Base-by-base conservation (phyloP, 2,113 vertebrate genomes). In the Zapus hudsonius region DNA sequence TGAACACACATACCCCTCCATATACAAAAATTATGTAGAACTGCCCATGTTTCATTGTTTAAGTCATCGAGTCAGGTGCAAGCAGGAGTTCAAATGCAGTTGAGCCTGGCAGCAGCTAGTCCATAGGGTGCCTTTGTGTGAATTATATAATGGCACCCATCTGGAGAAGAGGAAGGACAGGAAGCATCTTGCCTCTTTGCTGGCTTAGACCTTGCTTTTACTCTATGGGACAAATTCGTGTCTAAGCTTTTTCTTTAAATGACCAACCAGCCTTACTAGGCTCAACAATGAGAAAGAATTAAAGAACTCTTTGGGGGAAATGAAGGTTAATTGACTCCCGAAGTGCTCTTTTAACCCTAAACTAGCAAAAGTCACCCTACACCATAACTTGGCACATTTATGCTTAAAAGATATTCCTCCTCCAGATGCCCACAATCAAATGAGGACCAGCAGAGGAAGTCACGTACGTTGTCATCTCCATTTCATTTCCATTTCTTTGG, bases 31-130 rank as follows among this genome's bases (percentile, higher is more conserved):
- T 36, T 33, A 87, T 31, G 55, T 9, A 78, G 67, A 87, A 73
- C 70, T 55, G 75, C 47, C 42, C 74, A 40, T 79, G 84, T 90
- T 96, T 86, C 78, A 94, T 93, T 76, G 42, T 74, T 93, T 91
- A 95, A 84, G 66, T 81, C 67, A 87, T 7, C 67, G 73, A 92
- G 36, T 81, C 90, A 95, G 85, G 69, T 52, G 44, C 0, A 2
- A 90, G 38, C 44, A 57, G 59, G 89, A 81, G 44, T 90, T 93
- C 59, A 74, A 73, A 89, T 42, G 78, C 27, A 38, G 47, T 25
- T 79, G 73, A 84, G 38, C 66, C 91, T 79, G 67, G 67, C 74
- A 93, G 72, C 55, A 72, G 55, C 63, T 75, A 33, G 40, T 78
- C 55, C 67, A 52, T 25, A 57, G 0, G 29, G 31, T n/a, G n/a